These are phyloP conservation scores for Acleris holmiana DNA, from an alignment of 2,888 invertebrate species.

Conservation along the genomic window DNA sequence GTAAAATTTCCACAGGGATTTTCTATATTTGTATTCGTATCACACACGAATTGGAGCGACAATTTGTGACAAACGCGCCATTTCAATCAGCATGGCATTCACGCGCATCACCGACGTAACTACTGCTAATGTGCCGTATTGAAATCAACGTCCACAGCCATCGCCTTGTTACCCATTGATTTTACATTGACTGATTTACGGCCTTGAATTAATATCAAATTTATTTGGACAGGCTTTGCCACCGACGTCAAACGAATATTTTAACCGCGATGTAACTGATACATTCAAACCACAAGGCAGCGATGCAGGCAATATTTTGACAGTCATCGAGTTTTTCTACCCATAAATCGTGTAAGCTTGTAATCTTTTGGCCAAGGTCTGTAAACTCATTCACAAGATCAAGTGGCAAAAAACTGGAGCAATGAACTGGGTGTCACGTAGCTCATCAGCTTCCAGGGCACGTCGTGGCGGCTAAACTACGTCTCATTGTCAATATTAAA, in stretches of 20 bases:
- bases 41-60: slow-evolving; percentile 76
- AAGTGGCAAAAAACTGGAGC: slow-evolving; percentile 80
- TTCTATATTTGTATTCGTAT: slow-evolving; percentile 57
- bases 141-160: slow-evolving; percentile 72
- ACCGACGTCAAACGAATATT: slow-evolving; percentile 26
- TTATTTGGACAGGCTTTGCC: slow-evolving; percentile 49
- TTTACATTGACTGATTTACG: slow-evolving; percentile 53
- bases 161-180: slow-evolving; percentile 64
- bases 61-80: slow-evolving; percentile 75
- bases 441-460: slow-evolving; percentile 75
- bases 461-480: slow-evolving; percentile 81
- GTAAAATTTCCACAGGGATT: slow-evolving; percentile 36
- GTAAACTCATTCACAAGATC: slow-evolving; percentile 42
- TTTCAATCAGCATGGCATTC: slow-evolving; percentile 77
- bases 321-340: slow-evolving; percentile 58
- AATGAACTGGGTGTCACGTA: slow-evolving; percentile 81
- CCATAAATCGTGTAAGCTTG: slow-evolving; percentile 59
- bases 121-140: slow-evolving; percentile 73
- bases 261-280: slow-evolving; percentile 35
- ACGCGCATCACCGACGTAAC: slow-evolving; percentile 72
- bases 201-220: slow-evolving; percentile 51
- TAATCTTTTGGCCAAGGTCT: slow-evolving; percentile 40
- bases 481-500: slow-evolving; percentile 83
- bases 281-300: slow-evolving; percentile 40
- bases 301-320: slow-evolving; percentile 46